Evolutionary conservation across 2,888 invertebrate species (phyloP).

Genomic region (Macrosiphum euphorbiae): DNA sequence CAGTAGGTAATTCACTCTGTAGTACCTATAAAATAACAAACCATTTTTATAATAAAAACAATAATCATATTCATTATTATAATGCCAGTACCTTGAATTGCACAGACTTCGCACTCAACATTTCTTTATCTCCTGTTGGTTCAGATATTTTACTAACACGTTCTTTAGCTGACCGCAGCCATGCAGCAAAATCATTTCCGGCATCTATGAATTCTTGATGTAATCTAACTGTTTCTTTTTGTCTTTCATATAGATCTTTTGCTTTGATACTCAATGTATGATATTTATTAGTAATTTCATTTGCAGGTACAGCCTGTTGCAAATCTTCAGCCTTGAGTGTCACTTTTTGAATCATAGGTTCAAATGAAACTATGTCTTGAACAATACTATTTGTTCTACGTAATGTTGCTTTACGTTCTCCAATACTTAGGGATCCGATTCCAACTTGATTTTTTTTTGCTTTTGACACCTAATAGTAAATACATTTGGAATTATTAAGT

Average conservation of each 20-base stretch:
- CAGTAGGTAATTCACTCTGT: slow-evolving; percentile 85
- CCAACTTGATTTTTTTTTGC: slow-evolving; percentile 79
- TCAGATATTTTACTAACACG: slow-evolving; percentile 91
- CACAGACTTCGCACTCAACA: slow-evolving; percentile 86
- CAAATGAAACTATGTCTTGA: slow-evolving; percentile 96
- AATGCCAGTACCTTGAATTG: slow-evolving; percentile 76
- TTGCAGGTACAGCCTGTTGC: slow-evolving; percentile 90
- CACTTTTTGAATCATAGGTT: slow-evolving; percentile 97
- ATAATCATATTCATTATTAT: not conserved
- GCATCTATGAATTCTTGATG: slow-evolving; percentile 93
- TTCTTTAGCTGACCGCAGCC: slow-evolving; percentile 93
- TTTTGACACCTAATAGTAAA: slow-evolving; percentile 74
- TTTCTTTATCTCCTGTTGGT: slow-evolving; percentile 92
- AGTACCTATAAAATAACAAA: slow-evolving; percentile 73
- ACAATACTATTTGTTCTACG: slow-evolving; percentile 94
- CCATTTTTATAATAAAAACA: slow-evolving; percentile 1
- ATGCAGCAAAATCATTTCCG: slow-evolving; percentile 91
- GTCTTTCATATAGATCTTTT: slow-evolving; percentile 88
- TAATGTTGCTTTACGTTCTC: slow-evolving; percentile 89
- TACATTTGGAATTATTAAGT: slow-evolving; percentile 2
- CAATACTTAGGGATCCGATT: slow-evolving; percentile 83
- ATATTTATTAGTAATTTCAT: slow-evolving; percentile 92
- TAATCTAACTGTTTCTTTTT: slow-evolving; percentile 89
- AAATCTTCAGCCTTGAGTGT: slow-evolving; percentile 93
- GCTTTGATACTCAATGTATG: slow-evolving; percentile 91